Evolutionary conservation across 2,797 vertebrate genomes (phyloP).

Genomic region (Eulemur albifrons): DNA sequence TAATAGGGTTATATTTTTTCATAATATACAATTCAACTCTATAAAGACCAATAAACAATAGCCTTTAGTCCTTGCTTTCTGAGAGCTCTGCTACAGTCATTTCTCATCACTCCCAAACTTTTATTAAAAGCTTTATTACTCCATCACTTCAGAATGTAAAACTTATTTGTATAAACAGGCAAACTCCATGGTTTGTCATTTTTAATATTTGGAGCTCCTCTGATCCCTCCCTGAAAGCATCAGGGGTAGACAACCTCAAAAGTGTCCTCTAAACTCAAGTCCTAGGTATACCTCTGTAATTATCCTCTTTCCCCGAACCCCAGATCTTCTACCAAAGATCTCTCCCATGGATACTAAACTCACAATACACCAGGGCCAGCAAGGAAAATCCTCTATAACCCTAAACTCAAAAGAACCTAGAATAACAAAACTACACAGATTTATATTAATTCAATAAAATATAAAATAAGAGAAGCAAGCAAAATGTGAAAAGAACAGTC

Average conservation of each 20-base stretch:
- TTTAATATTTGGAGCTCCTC: background rate
- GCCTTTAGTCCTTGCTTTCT: background rate
- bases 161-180: background rate
- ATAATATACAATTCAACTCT: background rate
- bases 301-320: background rate
- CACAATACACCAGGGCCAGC: background rate
- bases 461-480: background rate
- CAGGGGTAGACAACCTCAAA: background rate
- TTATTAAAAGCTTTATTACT: background rate
- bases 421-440: background rate
- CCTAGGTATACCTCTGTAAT: background rate
- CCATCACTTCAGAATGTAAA: conserved; percentile 6
- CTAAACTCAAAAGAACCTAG: background rate
- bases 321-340: background rate
- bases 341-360: background rate
- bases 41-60: background rate
- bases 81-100: background rate
- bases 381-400: background rate
- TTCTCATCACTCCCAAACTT: background rate
- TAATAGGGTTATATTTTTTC: background rate
- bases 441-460: background rate
- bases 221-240: background rate
- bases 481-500: background rate
- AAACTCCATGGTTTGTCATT: background rate
- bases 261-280: background rate